phyloP scores from a whole-genome alignment of 2,888 invertebrate genomes.

The Sphecodes monilicornis region DNA sequence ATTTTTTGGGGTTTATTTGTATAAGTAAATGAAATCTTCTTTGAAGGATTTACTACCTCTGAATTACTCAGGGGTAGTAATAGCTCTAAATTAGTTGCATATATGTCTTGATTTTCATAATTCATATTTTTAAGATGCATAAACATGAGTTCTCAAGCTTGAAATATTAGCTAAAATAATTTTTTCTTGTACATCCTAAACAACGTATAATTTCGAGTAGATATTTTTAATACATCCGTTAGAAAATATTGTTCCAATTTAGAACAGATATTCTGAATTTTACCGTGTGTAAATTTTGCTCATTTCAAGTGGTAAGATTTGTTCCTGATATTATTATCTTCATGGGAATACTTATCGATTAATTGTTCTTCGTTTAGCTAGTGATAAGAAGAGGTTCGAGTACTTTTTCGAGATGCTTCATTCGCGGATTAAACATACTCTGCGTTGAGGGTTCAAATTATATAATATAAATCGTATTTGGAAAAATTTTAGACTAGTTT shows the following conservation, averaged over 20 bases:
- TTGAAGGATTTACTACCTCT: not conserved
- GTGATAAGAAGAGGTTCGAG: not conserved
- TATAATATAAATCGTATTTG: not conserved
- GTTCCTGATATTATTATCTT: not conserved
- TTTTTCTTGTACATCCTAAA: not conserved
- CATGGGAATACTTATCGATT: not conserved
- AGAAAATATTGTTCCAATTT: not conserved
- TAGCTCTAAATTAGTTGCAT: not conserved
- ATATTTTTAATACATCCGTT: no score
- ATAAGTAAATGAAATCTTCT: not conserved
- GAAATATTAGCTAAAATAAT: not conserved
- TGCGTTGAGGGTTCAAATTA: not conserved
- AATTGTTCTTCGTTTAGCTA: not conserved
- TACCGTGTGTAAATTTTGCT: not conserved
- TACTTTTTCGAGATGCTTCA: not conserved
- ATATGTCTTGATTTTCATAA: not conserved
- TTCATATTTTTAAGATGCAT: not conserved
- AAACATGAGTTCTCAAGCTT: not conserved
- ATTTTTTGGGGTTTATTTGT: not conserved
- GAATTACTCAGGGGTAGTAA: not conserved
- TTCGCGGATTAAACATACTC: not conserved
- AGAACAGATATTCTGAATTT: not conserved
- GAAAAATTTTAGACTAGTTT: no score
- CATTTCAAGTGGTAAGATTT: not conserved
- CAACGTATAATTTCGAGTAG: not conserved